These are phyloP conservation scores for Felis chaus DNA, from an alignment of 2,113 vertebrate species.

Conservation along the genomic window DNA sequence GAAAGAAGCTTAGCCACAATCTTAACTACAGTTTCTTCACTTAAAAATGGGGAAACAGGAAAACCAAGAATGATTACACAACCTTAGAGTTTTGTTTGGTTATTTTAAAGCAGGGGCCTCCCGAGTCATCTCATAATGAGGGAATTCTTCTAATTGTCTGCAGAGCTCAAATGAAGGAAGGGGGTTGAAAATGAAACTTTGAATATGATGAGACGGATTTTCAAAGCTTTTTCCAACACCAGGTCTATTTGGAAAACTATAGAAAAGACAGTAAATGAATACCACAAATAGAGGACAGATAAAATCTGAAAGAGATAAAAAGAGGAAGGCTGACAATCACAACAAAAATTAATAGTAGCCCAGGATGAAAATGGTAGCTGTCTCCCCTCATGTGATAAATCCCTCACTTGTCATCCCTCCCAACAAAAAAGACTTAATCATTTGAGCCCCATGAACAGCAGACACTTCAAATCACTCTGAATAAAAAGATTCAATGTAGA, in stretches of 20 bases:
- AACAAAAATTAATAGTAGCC: not conserved
- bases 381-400: not conserved
- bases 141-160: slow-evolving; percentile 32
- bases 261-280: not conserved
- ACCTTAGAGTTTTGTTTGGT: slow-evolving; percentile 46
- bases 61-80: slow-evolving; percentile 67
- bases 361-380: not conserved
- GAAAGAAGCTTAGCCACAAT: not conserved
- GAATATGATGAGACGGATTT: not conserved
- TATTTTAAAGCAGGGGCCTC: slow-evolving; percentile 50
- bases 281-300: not conserved
- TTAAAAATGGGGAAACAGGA: slow-evolving; percentile 65
- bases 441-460: not conserved
- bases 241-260: not conserved
- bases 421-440: not conserved
- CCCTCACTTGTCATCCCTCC: not conserved
- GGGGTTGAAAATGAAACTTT: slow-evolving; percentile 30
- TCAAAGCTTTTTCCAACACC: not conserved
- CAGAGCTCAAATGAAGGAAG: not conserved
- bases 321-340: slow-evolving; percentile 8
- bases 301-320: slow-evolving; percentile 17
- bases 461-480: not conserved
- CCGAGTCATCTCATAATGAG: slow-evolving; percentile 5
- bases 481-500: not conserved
- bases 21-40: slow-evolving; percentile 57